These are phyloP conservation scores for Ylistrum balloti DNA, from an alignment of 1,140 invertebrate species.

Conservation along the genomic window DNA sequence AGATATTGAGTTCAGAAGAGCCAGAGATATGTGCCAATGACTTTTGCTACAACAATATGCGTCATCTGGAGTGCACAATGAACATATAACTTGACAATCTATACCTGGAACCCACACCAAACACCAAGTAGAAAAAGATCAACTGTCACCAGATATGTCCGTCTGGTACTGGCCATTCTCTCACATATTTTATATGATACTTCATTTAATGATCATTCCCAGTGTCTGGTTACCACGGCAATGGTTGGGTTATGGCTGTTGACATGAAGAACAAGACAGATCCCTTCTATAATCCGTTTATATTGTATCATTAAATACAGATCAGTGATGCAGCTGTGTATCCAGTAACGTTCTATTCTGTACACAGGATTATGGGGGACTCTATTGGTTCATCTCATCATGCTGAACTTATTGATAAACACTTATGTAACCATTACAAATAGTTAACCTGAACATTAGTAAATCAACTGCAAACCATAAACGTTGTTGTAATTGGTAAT, in stretches of 20 bases:
- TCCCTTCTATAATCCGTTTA: not conserved
- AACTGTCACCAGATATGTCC: not conserved
- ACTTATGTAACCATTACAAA: not conserved
- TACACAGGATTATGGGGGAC: too few relatives aligned
- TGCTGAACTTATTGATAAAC: too few relatives aligned
- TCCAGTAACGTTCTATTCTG: too few relatives aligned
- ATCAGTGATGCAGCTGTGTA: not conserved
- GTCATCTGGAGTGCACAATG: not conserved
- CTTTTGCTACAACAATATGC: not conserved
- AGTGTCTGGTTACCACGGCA: not conserved
- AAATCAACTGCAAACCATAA: too few relatives aligned
- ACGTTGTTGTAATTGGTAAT: too few relatives aligned
- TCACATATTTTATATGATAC: not conserved
- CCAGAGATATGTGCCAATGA: not conserved
- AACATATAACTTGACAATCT: not conserved
- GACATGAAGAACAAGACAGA: not conserved
- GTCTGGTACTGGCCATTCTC: not conserved
- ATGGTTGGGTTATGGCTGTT: not conserved
- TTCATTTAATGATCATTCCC: not conserved
- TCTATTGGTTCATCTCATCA: too few relatives aligned
- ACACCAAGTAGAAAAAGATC: not conserved
- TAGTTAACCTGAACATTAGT: not conserved
- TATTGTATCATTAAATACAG: not conserved
- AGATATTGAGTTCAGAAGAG: not conserved
- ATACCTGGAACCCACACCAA: not conserved